Conservation (phyloP, 1,140 invertebrate species). For the Melitaea cinxia region DNA sequence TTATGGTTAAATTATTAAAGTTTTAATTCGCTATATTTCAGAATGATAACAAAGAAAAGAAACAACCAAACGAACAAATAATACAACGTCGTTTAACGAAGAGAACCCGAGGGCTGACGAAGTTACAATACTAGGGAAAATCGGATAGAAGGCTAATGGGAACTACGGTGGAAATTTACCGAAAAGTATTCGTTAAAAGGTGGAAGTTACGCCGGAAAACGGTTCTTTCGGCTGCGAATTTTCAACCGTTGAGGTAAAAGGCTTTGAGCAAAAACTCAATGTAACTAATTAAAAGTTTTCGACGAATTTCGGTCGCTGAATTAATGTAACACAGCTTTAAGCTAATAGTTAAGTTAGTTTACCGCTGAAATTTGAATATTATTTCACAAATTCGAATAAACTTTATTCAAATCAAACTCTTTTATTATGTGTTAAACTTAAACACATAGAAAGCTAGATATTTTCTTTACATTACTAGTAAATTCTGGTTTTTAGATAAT, state of each 20-base stretch:
- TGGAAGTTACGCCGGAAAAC: slow-evolving; percentile 14
- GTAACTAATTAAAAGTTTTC: slow-evolving; percentile 36
- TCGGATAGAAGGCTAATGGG: slow-evolving; percentile 19
- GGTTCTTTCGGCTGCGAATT: slow-evolving; percentile 13
- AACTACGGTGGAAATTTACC: background rate
- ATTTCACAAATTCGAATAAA: background rate
- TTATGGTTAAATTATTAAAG: background rate
- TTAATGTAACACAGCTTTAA: slow-evolving; percentile 29
- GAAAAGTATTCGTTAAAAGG: slow-evolving; percentile 15
- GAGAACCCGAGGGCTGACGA: slow-evolving; percentile 7
- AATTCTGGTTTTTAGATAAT: no score
- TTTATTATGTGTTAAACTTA: no score
- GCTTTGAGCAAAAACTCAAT: slow-evolving; percentile 21
- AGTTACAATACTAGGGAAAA: slow-evolving; percentile 22
- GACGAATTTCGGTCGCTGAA: slow-evolving; percentile 13
- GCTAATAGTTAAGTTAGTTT: slow-evolving; percentile 17
- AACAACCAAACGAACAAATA: slow-evolving; percentile 3
- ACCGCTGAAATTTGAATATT: slow-evolving; percentile 8
- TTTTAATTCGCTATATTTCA: background rate
- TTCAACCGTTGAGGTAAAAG: slow-evolving; percentile 11
- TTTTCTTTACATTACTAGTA: no score
- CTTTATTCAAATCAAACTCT: background rate
- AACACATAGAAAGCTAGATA: no score
- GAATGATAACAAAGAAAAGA: background rate
- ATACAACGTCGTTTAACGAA: slow-evolving; percentile 11